Evolutionary conservation across 2,888 invertebrate genomes (phyloP).

Genomic region (Brachypterus glaber): DNA sequence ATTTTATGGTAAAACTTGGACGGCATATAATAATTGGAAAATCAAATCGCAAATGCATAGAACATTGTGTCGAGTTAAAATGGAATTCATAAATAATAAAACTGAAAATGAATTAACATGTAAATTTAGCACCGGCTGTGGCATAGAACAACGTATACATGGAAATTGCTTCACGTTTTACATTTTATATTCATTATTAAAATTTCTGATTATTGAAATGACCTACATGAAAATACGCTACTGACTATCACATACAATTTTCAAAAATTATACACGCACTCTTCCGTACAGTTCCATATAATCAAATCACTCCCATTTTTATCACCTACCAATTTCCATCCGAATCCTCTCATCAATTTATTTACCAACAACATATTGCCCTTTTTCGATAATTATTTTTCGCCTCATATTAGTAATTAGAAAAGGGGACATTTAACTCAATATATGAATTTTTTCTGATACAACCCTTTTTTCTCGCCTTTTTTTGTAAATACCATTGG

Average conservation of each 20-base stretch:
- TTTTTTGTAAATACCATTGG: too few species aligned
- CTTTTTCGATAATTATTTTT: too few species aligned
- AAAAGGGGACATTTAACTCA: too few species aligned
- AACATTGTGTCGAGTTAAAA: conserved; percentile 14
- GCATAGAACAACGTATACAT: conserved; percentile 13
- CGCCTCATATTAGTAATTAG: too few species aligned
- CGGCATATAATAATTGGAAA: conserved; percentile 22
- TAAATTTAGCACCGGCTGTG: conserved; percentile 21
- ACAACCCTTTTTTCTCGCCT: too few species aligned
- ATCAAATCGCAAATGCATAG: conserved; percentile 20
- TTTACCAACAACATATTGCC: too few species aligned
- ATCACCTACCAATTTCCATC: too few species aligned
- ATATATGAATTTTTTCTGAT: too few species aligned
- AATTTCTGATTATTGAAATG: conserved; percentile 24
- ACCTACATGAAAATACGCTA: conserved; percentile 11
- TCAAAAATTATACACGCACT: conserved; percentile 8
- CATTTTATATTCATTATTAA: conserved; percentile 22
- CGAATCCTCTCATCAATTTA: too few species aligned
- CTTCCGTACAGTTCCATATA: too few species aligned
- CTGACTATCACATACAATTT: background rate
- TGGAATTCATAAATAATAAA: conserved; percentile 25
- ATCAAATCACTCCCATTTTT: too few species aligned
- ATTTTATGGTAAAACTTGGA: conserved; percentile 27
- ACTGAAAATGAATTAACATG: conserved; percentile 27
- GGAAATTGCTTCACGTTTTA: conserved; percentile 17